A percentile compares a stretch with the other conserved stretches of the same genome.
Conservation (phyloP, 2,797 vertebrate genomes). For the Pseudocheirus occidentalis region DNA sequence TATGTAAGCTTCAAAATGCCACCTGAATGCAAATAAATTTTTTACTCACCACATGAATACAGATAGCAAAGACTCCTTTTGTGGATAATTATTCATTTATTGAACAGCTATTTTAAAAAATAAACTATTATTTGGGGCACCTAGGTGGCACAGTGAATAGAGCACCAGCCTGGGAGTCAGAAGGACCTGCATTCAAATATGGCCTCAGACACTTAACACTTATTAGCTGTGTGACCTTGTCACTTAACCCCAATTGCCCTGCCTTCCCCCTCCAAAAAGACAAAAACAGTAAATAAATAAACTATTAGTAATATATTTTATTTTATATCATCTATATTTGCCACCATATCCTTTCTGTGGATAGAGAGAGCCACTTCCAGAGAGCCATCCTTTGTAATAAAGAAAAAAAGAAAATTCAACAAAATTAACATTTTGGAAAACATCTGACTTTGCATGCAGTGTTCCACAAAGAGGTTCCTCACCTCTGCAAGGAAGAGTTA, state of each 20-base stretch:
- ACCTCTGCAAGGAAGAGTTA: neutral
- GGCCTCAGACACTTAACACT: no score
- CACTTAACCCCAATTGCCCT: no score
- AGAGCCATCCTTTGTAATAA: neutral
- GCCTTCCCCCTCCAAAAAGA: no score
- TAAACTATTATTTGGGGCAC: no score
- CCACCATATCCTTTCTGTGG: neutral
- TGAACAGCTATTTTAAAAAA: neutral
- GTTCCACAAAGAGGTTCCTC: neutral
- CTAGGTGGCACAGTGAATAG: no score
- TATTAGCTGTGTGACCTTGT: no score
- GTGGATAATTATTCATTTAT: neutral
- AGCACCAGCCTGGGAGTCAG: no score
- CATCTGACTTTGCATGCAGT: neutral
- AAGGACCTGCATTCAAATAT: no score
- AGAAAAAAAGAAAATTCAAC: neutral
- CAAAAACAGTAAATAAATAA: no score
- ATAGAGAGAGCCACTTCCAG: no score
- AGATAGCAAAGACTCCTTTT: neutral
- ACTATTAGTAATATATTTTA: neutral
- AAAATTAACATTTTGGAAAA: neutral
- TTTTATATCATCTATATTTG: neutral
- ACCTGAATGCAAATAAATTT: neutral
- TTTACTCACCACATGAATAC: neutral
- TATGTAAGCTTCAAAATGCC: neutral